Percentiles rank a stretch among this genome's conserved stretches.
These are phyloP conservation scores for Chelonus formosanus DNA, from an alignment of 2,888 invertebrate genomes.

Conservation along the genomic window DNA sequence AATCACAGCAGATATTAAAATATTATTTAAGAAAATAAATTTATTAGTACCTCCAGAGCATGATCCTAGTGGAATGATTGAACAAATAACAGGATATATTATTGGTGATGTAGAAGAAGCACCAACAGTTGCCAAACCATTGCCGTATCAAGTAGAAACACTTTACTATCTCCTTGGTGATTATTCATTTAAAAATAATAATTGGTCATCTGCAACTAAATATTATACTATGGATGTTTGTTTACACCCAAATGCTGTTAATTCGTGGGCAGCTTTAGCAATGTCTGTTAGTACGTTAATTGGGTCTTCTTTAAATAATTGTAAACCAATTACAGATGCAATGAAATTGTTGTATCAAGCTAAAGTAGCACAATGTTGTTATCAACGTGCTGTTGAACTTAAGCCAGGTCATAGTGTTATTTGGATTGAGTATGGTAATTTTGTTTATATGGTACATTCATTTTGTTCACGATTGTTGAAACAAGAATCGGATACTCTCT, in stretches of 20 bases:
- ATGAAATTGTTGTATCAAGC: constrained; percentile 73
- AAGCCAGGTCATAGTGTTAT: constrained; percentile 78
- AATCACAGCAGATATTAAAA: constrained; percentile 84
- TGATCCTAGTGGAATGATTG: constrained; percentile 72
- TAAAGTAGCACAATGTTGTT: constrained; percentile 81
- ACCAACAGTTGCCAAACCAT: constrained; percentile 67
- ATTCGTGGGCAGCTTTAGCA: constrained; percentile 94
- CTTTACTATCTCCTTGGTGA: constrained; percentile 93
- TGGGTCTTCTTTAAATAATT: constrained; percentile 82
- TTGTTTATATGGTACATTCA: constrained; percentile 89
- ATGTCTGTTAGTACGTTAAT: constrained; percentile 80
- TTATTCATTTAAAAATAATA: constrained; percentile 89
- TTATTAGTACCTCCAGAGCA: constrained; percentile 74
- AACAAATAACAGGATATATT: constrained; percentile 75
- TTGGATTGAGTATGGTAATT: constrained; percentile 91
- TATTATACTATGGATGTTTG: constrained; percentile 87
- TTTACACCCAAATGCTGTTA: constrained; percentile 80
- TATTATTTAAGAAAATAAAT: constrained; percentile 76
- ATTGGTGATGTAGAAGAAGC: constrained; percentile 70
- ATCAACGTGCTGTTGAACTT: constrained; percentile 79
- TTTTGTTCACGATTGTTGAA: constrained; percentile 88
- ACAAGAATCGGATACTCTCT: constrained; percentile 79
- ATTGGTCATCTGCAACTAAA: constrained; percentile 77
- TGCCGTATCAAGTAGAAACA: constrained; percentile 74
- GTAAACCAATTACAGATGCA: constrained; percentile 68